phyloP scores from a whole-genome alignment of 2,888 invertebrate genomes.

The Drosophila mimetica region DNA sequence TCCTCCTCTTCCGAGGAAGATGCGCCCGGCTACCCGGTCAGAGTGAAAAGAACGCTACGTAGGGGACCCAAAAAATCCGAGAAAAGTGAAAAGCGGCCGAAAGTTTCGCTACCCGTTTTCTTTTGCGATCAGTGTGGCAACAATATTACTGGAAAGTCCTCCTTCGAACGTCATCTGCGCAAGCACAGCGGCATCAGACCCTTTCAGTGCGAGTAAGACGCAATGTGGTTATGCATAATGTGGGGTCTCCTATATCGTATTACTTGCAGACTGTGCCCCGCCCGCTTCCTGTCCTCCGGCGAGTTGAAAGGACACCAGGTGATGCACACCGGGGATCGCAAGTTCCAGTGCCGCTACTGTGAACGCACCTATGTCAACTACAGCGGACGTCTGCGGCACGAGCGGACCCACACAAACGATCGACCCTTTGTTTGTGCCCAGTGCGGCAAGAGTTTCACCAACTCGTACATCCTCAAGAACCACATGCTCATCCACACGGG shows the following conservation, averaged over 20 bases:
- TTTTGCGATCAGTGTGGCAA: conserved; percentile 81
- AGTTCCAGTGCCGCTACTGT: conserved; percentile 76
- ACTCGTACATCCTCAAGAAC: conserved; percentile 79
- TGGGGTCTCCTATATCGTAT: background rate
- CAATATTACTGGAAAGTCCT: conserved; percentile 73
- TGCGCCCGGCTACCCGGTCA: background rate
- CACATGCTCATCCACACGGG: conserved; percentile 80
- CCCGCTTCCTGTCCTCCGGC: conserved; percentile 77
- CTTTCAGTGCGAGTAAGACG: conserved; percentile 79
- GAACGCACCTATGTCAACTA: conserved; percentile 77
- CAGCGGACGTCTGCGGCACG: conserved; percentile 77
- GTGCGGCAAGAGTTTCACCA: conserved; percentile 78
- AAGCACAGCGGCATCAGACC: conserved; percentile 81
- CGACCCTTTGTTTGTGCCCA: conserved; percentile 75
- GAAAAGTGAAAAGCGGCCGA: conserved; percentile 34
- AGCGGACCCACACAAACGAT: conserved; percentile 80
- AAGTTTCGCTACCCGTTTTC: conserved; percentile 59
- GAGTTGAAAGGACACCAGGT: conserved; percentile 80
- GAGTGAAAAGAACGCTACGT: conserved; percentile 22
- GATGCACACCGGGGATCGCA: conserved; percentile 76
- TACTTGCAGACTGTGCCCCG: conserved; percentile 67
- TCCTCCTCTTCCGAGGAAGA: conserved; percentile 19
- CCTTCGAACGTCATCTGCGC: conserved; percentile 76
- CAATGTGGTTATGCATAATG: background rate
- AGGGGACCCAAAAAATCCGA: conserved; percentile 7